Conservation (phyloP, 2,113 vertebrate species). For the Conger conger region DNA sequence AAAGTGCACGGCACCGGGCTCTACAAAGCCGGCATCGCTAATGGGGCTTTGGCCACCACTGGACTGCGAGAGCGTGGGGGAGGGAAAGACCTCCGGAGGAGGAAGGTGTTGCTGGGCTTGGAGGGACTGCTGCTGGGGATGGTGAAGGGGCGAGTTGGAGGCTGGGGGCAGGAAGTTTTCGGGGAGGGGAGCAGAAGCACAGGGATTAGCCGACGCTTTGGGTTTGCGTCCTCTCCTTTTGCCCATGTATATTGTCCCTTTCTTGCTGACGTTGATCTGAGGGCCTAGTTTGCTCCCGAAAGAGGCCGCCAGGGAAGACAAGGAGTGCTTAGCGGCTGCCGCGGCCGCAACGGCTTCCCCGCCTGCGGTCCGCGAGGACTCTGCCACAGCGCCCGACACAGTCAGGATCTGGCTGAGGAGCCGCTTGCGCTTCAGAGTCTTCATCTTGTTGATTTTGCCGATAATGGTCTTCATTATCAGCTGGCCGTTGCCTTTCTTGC, state of each 20-base stretch:
- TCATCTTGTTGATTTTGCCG: constrained; percentile 95
- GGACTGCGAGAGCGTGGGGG: constrained; percentile 82
- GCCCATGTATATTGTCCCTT: constrained; percentile 84
- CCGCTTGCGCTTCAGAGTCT: constrained; percentile 85
- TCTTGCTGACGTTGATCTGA: constrained; percentile 84
- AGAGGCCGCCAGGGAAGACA: constrained; percentile 76
- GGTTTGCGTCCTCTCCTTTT: constrained; percentile 70
- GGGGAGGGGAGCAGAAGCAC: constrained; percentile 47
- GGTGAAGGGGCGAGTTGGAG: constrained; percentile 59
- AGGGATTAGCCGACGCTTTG: constrained; percentile 63
- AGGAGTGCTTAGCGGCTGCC: constrained; percentile 68
- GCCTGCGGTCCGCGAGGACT: constrained; percentile 50
- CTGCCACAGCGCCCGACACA: constrained; percentile 51
- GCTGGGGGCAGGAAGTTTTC: constrained; percentile 64
- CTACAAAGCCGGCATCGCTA: constrained; percentile 84
- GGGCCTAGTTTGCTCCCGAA: constrained; percentile 77
- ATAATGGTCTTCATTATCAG: constrained; percentile 90
- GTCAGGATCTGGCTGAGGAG: constrained; percentile 83
- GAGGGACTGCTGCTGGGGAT: constrained; percentile 69
- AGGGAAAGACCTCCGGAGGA: constrained; percentile 77
- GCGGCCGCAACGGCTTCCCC: constrained; percentile 54
- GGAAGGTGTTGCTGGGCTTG: constrained; percentile 70
- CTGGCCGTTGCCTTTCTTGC: constrained; percentile 80
- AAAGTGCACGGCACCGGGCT: constrained; percentile 76
- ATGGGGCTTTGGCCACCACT: constrained; percentile 89